Evolutionary conservation across 2,888 invertebrate species (phyloP), one percentile per base, ranked within the genome.

Genomic region (Amblyjoppa fuscipennis): DNA sequence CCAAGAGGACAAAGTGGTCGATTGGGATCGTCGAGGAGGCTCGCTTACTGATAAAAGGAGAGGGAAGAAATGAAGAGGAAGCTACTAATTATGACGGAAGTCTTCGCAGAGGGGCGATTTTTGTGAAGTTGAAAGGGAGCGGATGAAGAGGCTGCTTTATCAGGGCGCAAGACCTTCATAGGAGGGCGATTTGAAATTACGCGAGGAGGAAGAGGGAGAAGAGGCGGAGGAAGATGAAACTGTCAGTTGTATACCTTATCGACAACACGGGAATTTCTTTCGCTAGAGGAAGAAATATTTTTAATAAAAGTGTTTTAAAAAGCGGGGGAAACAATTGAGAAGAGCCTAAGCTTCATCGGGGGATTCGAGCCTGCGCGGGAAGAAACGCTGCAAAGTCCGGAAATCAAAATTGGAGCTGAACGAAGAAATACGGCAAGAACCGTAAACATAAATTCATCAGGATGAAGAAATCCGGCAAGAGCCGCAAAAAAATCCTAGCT

Each of bases 1-100:
- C 2, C 9, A 41, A 53, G 53, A n/a, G 4, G 61, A n/a, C n/a
- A 5, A 71, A 28, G 56, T 2, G 49, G 25, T 38, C 5, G 7
- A 13, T n/a, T 3, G 2, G 20, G 66, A 25, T 6, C 13, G 51
- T 49, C 34, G 61, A 25, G 6, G 16, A 3, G 41, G n/a, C 11
- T 68, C 20, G 41, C 20, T 20, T 20, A 20, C 20, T 20, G 20
- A 20, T 20, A 20, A 20, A 20, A 20, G 41, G 25, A 28, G 70
- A n/a, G 45, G 61, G 41, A 77, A 56, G 25, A 53, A 66, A 31
- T 73, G 80, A 64, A 41, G 11, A 41, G 0, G 13, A 51, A 53
- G 64, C 59, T 9, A 28, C 2, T 11, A 2, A 38, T 45, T 16
- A 1, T 38, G 13, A 3, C 11, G 5, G 41, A 68, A 45, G n/a